Evolutionary conservation across 2,797 vertebrate species (phyloP).

Genomic region (Lithobates sylvaticus): DNA sequence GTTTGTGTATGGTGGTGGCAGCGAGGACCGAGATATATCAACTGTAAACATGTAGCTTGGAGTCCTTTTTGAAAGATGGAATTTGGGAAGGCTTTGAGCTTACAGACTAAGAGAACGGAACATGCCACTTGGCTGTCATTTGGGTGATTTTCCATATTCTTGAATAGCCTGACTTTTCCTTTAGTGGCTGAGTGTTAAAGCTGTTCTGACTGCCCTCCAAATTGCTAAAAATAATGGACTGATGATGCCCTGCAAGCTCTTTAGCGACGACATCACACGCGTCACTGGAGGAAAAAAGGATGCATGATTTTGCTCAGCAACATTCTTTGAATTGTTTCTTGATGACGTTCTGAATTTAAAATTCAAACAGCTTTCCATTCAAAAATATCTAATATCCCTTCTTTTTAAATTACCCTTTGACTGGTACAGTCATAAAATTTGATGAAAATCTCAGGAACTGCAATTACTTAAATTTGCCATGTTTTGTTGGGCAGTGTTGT

Average conservation of each 20-base stretch:
- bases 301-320: slow-evolving; percentile 1
- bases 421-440: too few relatives aligned
- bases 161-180: not conserved
- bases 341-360: not conserved
- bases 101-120: not conserved
- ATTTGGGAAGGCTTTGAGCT: not conserved
- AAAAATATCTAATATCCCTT: not conserved
- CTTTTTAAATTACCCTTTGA: not conserved
- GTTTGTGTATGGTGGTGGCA: not conserved
- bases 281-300: not conserved
- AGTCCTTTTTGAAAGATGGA: not conserved
- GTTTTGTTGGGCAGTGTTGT: too few relatives aligned
- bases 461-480: too few relatives aligned
- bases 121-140: not conserved
- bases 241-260: not conserved
- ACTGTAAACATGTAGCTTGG: not conserved
- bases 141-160: slow-evolving; percentile 6
- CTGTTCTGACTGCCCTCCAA: not conserved
- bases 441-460: too few relatives aligned
- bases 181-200: not conserved
- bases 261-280: not conserved
- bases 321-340: not conserved
- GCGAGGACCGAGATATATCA: not conserved
- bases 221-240: slow-evolving; percentile 10
- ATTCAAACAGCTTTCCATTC: not conserved